Conservation (phyloP, 2,888 invertebrate genomes). For the Rhorus exstirpatorius region DNA sequence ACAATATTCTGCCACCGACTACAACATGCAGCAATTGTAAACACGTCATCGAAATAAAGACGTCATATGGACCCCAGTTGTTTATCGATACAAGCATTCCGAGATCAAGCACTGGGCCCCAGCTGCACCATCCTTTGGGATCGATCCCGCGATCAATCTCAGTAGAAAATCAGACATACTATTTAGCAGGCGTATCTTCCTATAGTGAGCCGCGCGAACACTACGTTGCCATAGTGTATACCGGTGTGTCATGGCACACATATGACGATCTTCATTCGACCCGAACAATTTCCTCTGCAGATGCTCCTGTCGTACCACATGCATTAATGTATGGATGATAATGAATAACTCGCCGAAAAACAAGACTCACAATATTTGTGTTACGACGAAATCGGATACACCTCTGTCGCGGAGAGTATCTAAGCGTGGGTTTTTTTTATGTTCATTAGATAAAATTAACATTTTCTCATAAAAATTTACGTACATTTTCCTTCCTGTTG, state of each 20-base stretch:
- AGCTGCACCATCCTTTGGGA: background rate
- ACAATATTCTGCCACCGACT: background rate
- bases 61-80: background rate
- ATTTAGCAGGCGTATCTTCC: background rate
- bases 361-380: too few relatives aligned
- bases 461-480: too few relatives aligned
- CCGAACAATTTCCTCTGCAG: background rate
- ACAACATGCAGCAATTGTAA: slow-evolving; percentile 11
- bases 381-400: too few relatives aligned
- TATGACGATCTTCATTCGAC: slow-evolving; percentile 3
- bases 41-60: background rate
- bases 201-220: slow-evolving; percentile 11
- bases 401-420: too few relatives aligned
- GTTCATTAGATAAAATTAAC: too few relatives aligned
- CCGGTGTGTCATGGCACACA: slow-evolving; percentile 14
- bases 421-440: too few relatives aligned
- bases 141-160: slow-evolving; percentile 5
- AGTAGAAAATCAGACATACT: background rate
- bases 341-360: background rate
- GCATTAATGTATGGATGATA: slow-evolving; percentile 4
- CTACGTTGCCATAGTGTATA: slow-evolving; percentile 13
- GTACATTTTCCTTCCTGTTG: too few relatives aligned
- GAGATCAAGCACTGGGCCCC: background rate
- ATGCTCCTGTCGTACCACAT: slow-evolving; percentile 2
- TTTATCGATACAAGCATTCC: slow-evolving; percentile 24